These are phyloP conservation scores for Agrochola litura DNA, from an alignment of 2,888 invertebrate species.

Conservation along the genomic window DNA sequence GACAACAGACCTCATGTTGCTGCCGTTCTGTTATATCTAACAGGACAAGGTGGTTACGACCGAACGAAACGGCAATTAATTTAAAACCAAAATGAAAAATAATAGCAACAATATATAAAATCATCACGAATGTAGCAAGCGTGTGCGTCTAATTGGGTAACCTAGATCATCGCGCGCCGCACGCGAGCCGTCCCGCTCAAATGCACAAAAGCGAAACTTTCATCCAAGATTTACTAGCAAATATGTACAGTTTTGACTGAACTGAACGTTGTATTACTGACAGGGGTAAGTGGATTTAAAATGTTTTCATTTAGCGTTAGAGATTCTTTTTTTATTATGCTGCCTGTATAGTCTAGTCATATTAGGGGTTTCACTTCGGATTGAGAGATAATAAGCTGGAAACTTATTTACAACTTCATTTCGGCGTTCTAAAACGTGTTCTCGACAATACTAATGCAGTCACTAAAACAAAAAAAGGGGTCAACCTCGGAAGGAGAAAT, in stretches of 20 bases:
- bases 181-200: conserved; percentile 69
- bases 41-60: background rate
- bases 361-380: too few relatives aligned
- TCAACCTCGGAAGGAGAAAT: too few relatives aligned
- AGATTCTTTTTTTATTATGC: conserved; percentile 15
- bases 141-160: conserved; percentile 71
- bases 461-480: too few relatives aligned
- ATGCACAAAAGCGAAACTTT: conserved; percentile 71
- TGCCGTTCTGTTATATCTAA: background rate
- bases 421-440: too few relatives aligned
- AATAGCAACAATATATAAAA: conserved; percentile 49
- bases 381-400: too few relatives aligned
- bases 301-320: conserved; percentile 22
- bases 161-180: conserved; percentile 72
- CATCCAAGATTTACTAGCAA: conserved; percentile 70
- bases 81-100: conserved; percentile 14
- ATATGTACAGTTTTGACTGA: conserved; percentile 60
- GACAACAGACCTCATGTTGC: background rate
- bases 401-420: too few relatives aligned
- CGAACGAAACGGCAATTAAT: conserved; percentile 16
- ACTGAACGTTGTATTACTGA: conserved; percentile 32
- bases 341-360: background rate
- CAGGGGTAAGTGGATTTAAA: conserved; percentile 11
- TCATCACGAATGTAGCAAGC: conserved; percentile 56
- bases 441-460: too few relatives aligned